phyloP scores from a whole-genome alignment of 1,140 invertebrate species.

The Drosophila paulistorum region DNA sequence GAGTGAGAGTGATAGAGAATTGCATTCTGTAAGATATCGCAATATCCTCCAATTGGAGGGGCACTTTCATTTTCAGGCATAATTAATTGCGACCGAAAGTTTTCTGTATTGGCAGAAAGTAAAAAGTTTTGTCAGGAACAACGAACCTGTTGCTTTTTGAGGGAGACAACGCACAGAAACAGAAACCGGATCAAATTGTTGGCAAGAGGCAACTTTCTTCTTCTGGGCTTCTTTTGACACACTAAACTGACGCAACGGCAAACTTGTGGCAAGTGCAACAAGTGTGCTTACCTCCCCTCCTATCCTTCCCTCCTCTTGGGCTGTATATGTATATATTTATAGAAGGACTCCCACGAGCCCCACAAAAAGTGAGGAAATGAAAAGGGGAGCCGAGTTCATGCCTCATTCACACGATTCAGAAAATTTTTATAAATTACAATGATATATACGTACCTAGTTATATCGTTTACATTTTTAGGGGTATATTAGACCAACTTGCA shows the following conservation, averaged over 20 bases:
- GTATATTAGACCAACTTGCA: not conserved
- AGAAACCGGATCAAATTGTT: conserved; percentile 69
- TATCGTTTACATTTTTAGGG: not conserved
- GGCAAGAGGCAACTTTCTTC: conserved; percentile 68
- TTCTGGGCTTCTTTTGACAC: conserved; percentile 68
- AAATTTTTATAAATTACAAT: conserved; percentile 13
- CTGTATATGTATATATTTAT: not conserved
- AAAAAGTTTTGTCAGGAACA: conserved; percentile 56
- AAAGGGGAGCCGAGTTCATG: conserved; percentile 35
- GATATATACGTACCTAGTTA: not conserved
- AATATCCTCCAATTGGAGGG: conserved; percentile 5
- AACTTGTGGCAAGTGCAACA: conserved; percentile 66
- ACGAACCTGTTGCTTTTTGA: conserved; percentile 46
- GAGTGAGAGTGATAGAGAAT: conserved; percentile 45
- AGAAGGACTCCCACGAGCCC: conserved; percentile 58
- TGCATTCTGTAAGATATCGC: too few species aligned
- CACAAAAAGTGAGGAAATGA: conserved; percentile 16
- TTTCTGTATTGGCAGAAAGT: conserved; percentile 69
- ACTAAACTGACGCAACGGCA: conserved; percentile 77
- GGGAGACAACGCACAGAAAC: conserved; percentile 7
- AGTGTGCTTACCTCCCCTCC: conserved; percentile 39
- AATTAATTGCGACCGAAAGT: conserved; percentile 81
- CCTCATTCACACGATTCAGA: conserved; percentile 60
- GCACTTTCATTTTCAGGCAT: conserved; percentile 80
- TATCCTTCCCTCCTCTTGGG: conserved; percentile 8